Percentiles rank a stretch among this genome's conserved stretches.
Evolutionary conservation across 2,888 invertebrate genomes (phyloP).

Genomic region (Drosophila subquinaria): DNA sequence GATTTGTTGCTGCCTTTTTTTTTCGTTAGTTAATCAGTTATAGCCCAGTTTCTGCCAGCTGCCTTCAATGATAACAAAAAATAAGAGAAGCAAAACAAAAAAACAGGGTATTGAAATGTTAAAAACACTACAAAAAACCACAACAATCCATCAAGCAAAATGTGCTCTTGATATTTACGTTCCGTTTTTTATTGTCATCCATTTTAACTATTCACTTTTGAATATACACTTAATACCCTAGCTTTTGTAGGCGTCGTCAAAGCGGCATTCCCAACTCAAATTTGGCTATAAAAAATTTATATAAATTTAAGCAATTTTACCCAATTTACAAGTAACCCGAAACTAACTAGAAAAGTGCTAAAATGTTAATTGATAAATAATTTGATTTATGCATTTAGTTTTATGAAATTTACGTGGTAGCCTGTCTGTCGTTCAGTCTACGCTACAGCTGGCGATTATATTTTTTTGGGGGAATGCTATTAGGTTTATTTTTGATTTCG

Average conservation of each 20-base stretch:
- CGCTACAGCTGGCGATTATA: not conserved
- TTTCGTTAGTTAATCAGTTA: conserved; percentile 36
- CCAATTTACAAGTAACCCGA: not conserved
- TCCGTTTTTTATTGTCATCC: conserved; percentile 26
- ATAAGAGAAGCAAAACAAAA: not conserved
- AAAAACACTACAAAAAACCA: not conserved
- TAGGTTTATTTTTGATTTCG: conserved; percentile 3
- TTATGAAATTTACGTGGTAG: not conserved
- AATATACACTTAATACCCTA: conserved; percentile 18
- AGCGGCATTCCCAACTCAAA: not conserved
- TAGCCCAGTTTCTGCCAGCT: conserved; percentile 29
- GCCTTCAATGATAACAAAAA: conserved; percentile 29
- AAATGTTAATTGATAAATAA: not conserved
- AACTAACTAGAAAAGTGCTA: not conserved
- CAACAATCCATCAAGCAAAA: conserved; percentile 42
- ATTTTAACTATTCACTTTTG: conserved; percentile 14
- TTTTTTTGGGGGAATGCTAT: conserved; percentile 15
- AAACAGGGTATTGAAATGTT: not conserved
- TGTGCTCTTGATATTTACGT: conserved; percentile 28
- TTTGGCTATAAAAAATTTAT: not conserved
- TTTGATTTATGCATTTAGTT: not conserved
- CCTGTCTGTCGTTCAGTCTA: conserved; percentile 1
- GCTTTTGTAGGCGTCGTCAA: not conserved
- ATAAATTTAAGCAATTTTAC: too few species aligned
- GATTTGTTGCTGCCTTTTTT: conserved; percentile 25